phyloP scores from a whole-genome alignment of 2,888 invertebrate genomes.

The Clivina fossor region DNA sequence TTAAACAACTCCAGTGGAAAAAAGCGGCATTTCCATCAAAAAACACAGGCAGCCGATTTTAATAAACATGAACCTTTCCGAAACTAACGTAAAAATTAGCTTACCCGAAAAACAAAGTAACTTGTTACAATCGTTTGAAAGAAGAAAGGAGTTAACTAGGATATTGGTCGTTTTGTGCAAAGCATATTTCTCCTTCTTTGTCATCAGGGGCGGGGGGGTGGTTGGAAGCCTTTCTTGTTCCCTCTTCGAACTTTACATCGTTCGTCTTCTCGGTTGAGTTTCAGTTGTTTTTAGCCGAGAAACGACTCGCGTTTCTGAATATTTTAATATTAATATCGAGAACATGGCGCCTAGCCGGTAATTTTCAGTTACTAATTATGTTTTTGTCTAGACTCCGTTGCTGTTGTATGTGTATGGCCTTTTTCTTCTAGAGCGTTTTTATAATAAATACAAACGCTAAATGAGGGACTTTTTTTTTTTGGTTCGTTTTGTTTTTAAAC shows the following conservation, averaged over 20 bases:
- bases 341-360: conserved; percentile 29
- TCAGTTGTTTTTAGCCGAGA: conserved; percentile 16
- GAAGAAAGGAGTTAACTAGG: too few relatives aligned
- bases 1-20: conserved; percentile 19
- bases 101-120: conserved; percentile 30
- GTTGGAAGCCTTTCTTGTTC: not conserved
- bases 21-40: conserved; percentile 30
- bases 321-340: conserved; percentile 32
- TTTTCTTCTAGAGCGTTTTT: too few relatives aligned
- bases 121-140: too few relatives aligned
- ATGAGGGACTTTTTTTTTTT: too few relatives aligned
- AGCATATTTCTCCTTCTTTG: too few relatives aligned
- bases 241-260: conserved; percentile 13
- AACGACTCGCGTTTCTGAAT: conserved; percentile 29
- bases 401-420: too few relatives aligned
- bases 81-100: conserved; percentile 26
- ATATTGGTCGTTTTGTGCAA: too few relatives aligned
- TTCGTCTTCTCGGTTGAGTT: conserved; percentile 5
- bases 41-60: conserved; percentile 31
- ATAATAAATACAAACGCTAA: too few relatives aligned
- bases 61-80: conserved; percentile 33
- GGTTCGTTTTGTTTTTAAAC: too few relatives aligned
- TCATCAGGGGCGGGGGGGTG: too few relatives aligned
- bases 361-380: conserved; percentile 31
- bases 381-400: conserved; percentile 32